Base-by-base conservation (phyloP, 2,113 vertebrate genomes). In the Pungitius pungitius region DNA sequence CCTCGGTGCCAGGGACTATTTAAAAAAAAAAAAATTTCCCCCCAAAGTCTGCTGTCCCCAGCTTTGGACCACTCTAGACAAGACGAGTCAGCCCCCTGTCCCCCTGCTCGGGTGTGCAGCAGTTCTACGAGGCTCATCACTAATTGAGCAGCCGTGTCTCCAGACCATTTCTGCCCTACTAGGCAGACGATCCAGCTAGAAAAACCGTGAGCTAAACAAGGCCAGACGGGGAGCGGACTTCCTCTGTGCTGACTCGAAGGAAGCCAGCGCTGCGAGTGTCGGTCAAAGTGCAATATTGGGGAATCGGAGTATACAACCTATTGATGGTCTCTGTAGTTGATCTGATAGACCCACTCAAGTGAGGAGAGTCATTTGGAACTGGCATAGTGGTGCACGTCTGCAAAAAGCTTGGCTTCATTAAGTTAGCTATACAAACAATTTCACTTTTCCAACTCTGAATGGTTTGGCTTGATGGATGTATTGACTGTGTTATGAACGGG, bases 21-120 rank as follows among this genome's bases (percentile, higher is more conserved):
- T 65, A 33, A 30, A 30, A 30, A 30, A 30, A 30, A 30, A 30
- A 30, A 35, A 1, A 6, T 35, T 35, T 35, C 6, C 7, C 6
- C 1, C 6, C 7, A 57, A 33, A 47, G 27, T 78, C 52, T 60
- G 26, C 78, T 66, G 47, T 8, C 69, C 72, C 30, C 45, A 61
- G 57, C 56, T 43, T 37, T 55, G 7, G 8, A 33, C 27, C 8
- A 13, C 57, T 57, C 51, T 54, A 9, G 43, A 58, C 67, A 52
- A 43, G 49, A 43, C 76, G 73, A 85, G 57, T 81, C 80, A 60
- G 73, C 56, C 69, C n/a, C 20, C 51, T 62, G 58, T 71, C 33
- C 43, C n/a, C 40, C 45, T 60, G 55, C 59, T 77, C 72, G 83
- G 71, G 84, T 87, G 81, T 80, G 79, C 75, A 63, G 43, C 51